Base-by-base conservation (phyloP, 2,888 invertebrate species). In the Sabellastarte sp. region DNA sequence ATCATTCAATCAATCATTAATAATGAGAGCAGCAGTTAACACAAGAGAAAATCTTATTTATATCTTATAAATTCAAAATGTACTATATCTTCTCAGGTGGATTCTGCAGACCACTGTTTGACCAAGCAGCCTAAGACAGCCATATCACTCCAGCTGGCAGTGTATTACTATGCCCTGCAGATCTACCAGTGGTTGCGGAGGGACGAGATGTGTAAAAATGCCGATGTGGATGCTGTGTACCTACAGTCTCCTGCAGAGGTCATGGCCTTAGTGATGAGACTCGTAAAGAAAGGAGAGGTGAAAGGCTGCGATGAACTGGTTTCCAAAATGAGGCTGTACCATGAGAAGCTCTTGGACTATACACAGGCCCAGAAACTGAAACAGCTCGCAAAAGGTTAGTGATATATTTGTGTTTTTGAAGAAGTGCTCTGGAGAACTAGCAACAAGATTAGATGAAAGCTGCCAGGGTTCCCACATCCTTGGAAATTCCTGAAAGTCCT, bases 301-400 rank as follows among this genome's bases (percentile, higher is more conserved):
- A 20, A 65, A 1, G 73, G 73, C 31, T 73, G 74, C 52, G 56
- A 66, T 32, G 69, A 69, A 28, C 67, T 78, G 57, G 72, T 76
- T 2, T 70, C 73, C 24, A 77, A 81, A 53, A 73, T 85, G 56
- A 66, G 75, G 29, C 71, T 79, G 32, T 84, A 84, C 65, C 72
- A 78, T 55, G 79, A 80, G 41, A 73, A 81, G 71, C 67, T 85
- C 63, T 78, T 78, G 33, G 85, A 86, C 69, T 83, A 79, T 67
- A 76, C 78, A 33, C 86, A 86, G 74, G 86, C 84, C 10, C 80
- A 84, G 68, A 76, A 82, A 15, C 74, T 87, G 24, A 77, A 81
- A 58, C 74, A 76, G 32, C 79, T 86, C 41, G 84, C 84, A 32
- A 82, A 79, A 76, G 87, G 86, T 57, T 33, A 41, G 63, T 31